Evolutionary conservation across 2,113 vertebrate genomes (phyloP), one percentile per base, ranked within the genome.

Genomic region (Anhinga anhinga): DNA sequence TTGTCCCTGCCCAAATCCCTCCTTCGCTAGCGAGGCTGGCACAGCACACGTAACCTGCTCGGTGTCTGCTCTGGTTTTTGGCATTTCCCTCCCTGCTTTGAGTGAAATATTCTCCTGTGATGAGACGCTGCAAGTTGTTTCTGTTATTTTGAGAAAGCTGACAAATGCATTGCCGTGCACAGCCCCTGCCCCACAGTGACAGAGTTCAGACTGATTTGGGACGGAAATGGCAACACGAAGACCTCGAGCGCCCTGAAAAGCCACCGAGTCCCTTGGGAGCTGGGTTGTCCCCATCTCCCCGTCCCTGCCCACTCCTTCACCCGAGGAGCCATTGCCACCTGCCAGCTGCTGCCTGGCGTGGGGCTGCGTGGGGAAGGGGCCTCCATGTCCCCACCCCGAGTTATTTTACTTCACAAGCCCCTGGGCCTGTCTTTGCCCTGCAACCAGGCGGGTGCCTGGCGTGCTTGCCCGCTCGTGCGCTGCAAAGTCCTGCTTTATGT

Each of bases 1-100:
- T 8, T 6, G n/a, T 53, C 53, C 42, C 55, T 66, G 59, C 52
- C 23, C 3, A 0, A 29, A 38, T 58, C 50, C 36, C 36, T 58
- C 65, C 36, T 13, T 11, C 2, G 0, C 15, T 4, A 4, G 20
- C 1, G 45, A 2, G 4, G 34, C 40, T 18, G 50, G 25, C 36
- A 34, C 65, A n/a, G 49, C 53, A 4, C 5, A 2, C 5, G 34
- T 44, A 40, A 36, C 58, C 58, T 36, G 44, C 42, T 59, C 3
- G 0, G 5, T 29, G 40, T 15, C n/a, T 26, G 56, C 67, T 53
- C 61, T 49, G 67, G 6, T 1, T 55, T 44, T 26, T 50, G 77
- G 32, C 45, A 25, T 50, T 40, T 70, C n/a, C 27, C 34, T 47
- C 40, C 50, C 58, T 42, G 19, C 47, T 47, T 26, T 16, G 38